Conservation (phyloP, 1,140 invertebrate genomes). For the Olivierus martensii region DNA sequence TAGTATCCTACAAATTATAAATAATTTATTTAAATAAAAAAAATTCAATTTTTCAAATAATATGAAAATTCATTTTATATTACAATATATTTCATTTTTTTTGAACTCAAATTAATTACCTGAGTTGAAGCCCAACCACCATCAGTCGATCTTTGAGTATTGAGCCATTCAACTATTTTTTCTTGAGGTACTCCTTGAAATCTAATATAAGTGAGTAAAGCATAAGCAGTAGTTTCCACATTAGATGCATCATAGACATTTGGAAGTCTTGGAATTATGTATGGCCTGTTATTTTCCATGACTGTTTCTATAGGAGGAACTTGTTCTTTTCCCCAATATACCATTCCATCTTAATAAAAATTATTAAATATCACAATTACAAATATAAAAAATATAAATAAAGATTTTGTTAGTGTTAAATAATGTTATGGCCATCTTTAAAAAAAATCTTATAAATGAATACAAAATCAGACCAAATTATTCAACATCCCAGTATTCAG, state of each 20-base stretch:
- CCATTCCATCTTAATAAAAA: constrained; percentile 16
- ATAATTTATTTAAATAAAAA: neutral
- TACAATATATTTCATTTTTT: too few relatives aligned
- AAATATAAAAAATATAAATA: too few relatives aligned
- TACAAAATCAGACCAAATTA: too few relatives aligned
- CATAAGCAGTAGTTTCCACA: constrained; percentile 84
- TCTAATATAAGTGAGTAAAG: constrained; percentile 68
- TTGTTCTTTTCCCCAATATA: constrained; percentile 66
- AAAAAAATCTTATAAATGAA: too few relatives aligned
- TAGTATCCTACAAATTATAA: constrained; percentile 46
- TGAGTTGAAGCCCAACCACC: constrained; percentile 91
- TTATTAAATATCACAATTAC: neutral
- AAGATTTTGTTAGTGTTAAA: too few relatives aligned
- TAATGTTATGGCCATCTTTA: too few relatives aligned
- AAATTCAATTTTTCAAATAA: too few relatives aligned
- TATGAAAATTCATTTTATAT: too few relatives aligned
- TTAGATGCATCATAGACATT: constrained; percentile 81
- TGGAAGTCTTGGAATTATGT: constrained; percentile 64
- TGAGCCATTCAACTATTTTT: constrained; percentile 83
- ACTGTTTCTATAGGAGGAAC: constrained; percentile 65
- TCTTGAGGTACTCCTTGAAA: constrained; percentile 63
- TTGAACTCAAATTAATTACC: constrained; percentile 27
- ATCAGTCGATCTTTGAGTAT: constrained; percentile 72
- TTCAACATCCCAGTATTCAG: too few relatives aligned
- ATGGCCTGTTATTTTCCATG: constrained; percentile 79